Evolutionary conservation across 2,113 vertebrate genomes (phyloP), one percentile per base, ranked within the genome.

Genomic region (Romanogobio albipinnatus): DNA sequence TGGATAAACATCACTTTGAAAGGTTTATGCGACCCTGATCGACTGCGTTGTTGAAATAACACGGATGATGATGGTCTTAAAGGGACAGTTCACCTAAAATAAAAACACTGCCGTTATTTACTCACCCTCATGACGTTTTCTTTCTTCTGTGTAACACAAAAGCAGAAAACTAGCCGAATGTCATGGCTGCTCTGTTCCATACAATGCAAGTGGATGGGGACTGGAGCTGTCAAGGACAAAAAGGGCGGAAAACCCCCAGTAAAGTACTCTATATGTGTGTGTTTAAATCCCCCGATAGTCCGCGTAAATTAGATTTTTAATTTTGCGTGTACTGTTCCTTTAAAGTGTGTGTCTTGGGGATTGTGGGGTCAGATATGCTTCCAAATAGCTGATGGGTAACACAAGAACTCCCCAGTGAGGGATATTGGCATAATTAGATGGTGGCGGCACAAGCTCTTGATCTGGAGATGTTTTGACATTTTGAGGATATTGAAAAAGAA

Each of bases 311-410:
- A 4, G 0, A 22, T 70, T 22, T 68, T 70, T 39, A 4, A 66
- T 39, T 39, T 68, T 39, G 64, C 33, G 33, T 68, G 66, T 70
- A 70, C 66, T 43, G 66, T 70, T 22, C 9, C 36, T 84, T 89
- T 90, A 91, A 93, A 88, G 87, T 90, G 89, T 91, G 7, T n/a
- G 49, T 8, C 53, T 8, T 4, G 53, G 53, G 76, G 29, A 43
- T 78, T 22, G 86, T 85, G 91, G 85, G 90, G 89, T 90, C 87
- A 88, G 89, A 91, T 88, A 88, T 92, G 90, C 93, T 93, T 93
- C 90, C 92, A 93, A 92, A 93, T 93, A 93, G 92, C 93, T 94
- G 92, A 92, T 90, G 86, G 90, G 91, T 87, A 88, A 87, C 89
- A 86, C 91, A 89, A 78, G 84, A 92, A 87, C 89, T 93, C 93